A percentile compares a stretch with the other conserved stretches of the same genome.
These are phyloP conservation scores for Alitta virens DNA, from an alignment of 2,888 invertebrate species.

Conservation along the genomic window DNA sequence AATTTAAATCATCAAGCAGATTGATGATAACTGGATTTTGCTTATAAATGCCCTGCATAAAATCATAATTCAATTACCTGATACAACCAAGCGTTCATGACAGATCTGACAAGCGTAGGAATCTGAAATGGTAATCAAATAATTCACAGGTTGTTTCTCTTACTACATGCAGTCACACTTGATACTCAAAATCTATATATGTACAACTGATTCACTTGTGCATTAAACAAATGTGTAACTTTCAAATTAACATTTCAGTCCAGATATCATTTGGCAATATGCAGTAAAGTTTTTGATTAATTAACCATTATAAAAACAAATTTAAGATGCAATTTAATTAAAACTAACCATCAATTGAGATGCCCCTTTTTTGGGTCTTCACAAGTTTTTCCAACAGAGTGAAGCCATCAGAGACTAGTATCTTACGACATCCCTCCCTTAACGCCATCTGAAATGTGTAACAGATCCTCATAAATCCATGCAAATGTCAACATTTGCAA, in stretches of 20 bases:
- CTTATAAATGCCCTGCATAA: background rate
- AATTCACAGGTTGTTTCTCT: too few relatives aligned
- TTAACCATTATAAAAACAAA: too few relatives aligned
- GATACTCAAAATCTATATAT: too few relatives aligned
- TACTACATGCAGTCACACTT: too few relatives aligned
- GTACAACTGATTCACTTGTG: too few relatives aligned
- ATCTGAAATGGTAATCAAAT: slow-evolving; percentile 3
- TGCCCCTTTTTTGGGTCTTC: slow-evolving; percentile 74
- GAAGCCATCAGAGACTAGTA: slow-evolving; percentile 87
- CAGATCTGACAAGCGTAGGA: slow-evolving; percentile 15
- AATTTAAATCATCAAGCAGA: too few relatives aligned
- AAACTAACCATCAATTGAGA: slow-evolving; percentile 67
- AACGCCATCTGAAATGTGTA: slow-evolving; percentile 68
- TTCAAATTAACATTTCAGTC: too few relatives aligned
- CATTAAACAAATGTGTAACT: too few relatives aligned
- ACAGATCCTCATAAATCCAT: background rate
- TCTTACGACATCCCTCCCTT: slow-evolving; percentile 85
- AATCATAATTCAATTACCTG: slow-evolving; percentile 7
- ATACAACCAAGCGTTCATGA: slow-evolving; percentile 12
- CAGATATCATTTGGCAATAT: too few relatives aligned
- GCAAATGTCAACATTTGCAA: background rate
- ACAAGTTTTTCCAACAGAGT: slow-evolving; percentile 80
- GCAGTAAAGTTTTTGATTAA: too few relatives aligned
- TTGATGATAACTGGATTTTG: too few relatives aligned
- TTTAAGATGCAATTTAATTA: too few relatives aligned